Evolutionary conservation across 2,113 vertebrate species (phyloP).

Genomic region (Dasyprocta punctata): DNA sequence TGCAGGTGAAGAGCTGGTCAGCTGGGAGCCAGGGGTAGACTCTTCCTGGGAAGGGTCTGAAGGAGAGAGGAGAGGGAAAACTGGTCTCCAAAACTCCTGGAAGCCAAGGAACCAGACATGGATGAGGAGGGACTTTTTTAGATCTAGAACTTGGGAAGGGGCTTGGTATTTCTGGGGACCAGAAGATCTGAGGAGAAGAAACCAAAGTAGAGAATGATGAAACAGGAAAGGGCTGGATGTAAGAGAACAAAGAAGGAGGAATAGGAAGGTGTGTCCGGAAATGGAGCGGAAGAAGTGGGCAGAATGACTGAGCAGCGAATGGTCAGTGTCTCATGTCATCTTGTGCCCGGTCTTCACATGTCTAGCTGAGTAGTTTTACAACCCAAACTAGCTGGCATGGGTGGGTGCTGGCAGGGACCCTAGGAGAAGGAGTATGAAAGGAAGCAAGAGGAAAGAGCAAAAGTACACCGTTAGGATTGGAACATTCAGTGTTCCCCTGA

Average conservation of each 20-base stretch:
- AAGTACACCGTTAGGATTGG: neutral
- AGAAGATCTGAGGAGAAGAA: neutral
- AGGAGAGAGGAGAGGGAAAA: neutral
- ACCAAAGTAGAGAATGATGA: neutral
- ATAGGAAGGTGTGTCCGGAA: rapidly evolving
- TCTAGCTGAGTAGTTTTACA: neutral
- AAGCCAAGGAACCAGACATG: rapidly evolving
- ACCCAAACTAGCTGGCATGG: neutral
- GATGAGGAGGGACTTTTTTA: neutral
- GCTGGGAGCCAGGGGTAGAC: too few relatives aligned
- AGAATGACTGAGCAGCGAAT: rapidly evolving
- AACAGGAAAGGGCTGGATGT: neutral
- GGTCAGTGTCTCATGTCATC: neutral
- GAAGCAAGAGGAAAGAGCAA: neutral
- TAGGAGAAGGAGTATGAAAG: neutral
- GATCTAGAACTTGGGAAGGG: neutral
- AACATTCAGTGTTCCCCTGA: neutral
- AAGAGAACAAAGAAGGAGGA: neutral
- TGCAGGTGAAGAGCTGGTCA: neutral
- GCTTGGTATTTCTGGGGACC: neutral
- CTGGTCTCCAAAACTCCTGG: neutral
- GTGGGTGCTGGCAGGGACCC: neutral
- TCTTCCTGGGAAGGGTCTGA: neutral
- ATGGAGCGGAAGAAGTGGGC: neutral
- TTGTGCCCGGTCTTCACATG: rapidly evolving